Evolutionary conservation across 2,113 vertebrate species (phyloP).

Genomic region (Saiga tatarica): DNA sequence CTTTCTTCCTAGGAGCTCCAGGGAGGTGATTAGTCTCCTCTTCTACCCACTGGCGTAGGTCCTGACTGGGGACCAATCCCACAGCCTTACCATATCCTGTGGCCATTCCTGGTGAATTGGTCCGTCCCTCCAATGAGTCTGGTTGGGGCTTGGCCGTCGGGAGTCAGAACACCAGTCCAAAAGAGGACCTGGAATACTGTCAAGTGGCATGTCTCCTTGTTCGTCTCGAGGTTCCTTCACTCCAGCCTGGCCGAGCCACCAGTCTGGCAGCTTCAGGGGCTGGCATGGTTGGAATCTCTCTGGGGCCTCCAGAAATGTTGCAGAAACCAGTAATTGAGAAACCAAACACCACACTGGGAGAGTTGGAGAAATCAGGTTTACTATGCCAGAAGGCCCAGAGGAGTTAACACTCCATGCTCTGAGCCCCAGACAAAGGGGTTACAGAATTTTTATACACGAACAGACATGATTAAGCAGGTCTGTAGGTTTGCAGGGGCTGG

Average conservation of each 20-base stretch:
- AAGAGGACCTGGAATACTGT: neutral
- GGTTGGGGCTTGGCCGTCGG: rapidly evolving
- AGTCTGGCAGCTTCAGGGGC: neutral
- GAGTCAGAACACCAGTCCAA: neutral
- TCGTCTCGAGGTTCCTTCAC: neutral
- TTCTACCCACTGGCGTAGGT: neutral
- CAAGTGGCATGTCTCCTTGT: neutral
- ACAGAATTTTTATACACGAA: neutral
- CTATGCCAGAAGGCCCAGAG: neutral
- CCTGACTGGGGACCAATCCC: neutral
- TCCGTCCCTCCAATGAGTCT: rapidly evolving
- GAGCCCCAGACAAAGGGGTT: neutral
- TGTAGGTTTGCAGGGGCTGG: neutral
- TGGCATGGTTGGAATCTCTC: neutral
- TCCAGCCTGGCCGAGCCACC: neutral
- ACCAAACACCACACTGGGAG: neutral
- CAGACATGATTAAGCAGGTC: neutral
- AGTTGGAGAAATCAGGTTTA: neutral
- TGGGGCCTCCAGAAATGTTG: neutral
- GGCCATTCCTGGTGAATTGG: neutral
- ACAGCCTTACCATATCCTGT: neutral
- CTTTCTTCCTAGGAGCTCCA: neutral
- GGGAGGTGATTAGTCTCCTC: neutral
- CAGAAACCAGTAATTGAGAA: neutral
- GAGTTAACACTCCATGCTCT: neutral